Evolutionary conservation across 2,113 vertebrate species (phyloP).

Genomic region (Talpa occidentalis): DNA sequence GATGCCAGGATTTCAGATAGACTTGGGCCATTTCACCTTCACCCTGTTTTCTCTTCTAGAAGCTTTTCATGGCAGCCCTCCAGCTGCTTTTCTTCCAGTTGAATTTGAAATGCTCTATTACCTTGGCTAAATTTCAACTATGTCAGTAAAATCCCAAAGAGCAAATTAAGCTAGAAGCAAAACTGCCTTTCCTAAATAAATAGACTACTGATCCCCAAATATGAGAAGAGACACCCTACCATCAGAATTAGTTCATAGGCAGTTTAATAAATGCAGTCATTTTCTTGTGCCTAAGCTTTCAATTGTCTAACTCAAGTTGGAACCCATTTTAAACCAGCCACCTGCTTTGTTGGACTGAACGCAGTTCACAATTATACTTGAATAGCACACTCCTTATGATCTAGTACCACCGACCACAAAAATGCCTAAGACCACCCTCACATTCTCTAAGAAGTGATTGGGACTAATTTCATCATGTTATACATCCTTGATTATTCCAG

Average conservation of each 20-base stretch:
- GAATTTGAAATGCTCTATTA: conserved; percentile 86
- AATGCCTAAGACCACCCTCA: background rate
- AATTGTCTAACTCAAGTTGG: conserved; percentile 13
- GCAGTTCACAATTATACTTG: background rate
- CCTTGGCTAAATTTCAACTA: conserved; percentile 86
- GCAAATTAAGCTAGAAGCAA: conserved; percentile 81
- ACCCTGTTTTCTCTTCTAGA: conserved; percentile 70
- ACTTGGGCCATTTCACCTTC: conserved; percentile 71
- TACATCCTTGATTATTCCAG: background rate
- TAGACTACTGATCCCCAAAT: conserved; percentile 80
- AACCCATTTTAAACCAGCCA: background rate
- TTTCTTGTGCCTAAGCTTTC: conserved; percentile 63
- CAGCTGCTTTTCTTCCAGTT: conserved; percentile 82
- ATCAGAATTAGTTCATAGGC: conserved; percentile 66
- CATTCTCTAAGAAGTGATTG: background rate
- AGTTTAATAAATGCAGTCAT: conserved; percentile 72
- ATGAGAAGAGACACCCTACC: conserved; percentile 67
- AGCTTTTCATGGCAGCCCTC: conserved; percentile 82
- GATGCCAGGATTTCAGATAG: conserved; percentile 65
- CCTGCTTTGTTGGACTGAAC: background rate
- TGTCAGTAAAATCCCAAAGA: conserved; percentile 86
- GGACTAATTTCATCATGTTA: background rate
- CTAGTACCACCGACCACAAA: background rate
- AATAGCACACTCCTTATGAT: background rate
- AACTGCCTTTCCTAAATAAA: conserved; percentile 85